phyloP scores from a whole-genome alignment of 2,888 invertebrate genomes.

The Smittia aterrima region DNA sequence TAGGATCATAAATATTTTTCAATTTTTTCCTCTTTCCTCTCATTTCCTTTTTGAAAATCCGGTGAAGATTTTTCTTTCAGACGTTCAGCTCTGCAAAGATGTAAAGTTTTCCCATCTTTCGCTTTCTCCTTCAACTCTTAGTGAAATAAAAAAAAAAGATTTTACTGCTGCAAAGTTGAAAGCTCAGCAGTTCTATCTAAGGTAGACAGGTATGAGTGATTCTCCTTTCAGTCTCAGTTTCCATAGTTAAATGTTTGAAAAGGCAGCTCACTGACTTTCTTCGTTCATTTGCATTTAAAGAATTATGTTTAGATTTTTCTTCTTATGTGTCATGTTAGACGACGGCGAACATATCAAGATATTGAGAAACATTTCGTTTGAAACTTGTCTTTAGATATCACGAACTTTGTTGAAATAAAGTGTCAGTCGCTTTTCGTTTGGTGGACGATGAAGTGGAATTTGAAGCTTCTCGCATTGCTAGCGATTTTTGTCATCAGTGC shows the following conservation, averaged over 20 bases:
- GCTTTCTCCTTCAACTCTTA: neutral
- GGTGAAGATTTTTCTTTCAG: neutral
- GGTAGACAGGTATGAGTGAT: neutral
- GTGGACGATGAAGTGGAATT: too few species aligned
- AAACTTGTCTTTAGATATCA: too few species aligned
- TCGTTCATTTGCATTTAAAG: constrained; percentile 1
- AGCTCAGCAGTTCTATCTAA: neutral
- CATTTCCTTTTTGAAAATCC: constrained; percentile 3
- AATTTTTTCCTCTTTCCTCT: neutral
- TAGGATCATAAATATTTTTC: constrained; percentile 20
- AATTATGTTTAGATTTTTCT: too few species aligned
- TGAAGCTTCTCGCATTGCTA: too few species aligned
- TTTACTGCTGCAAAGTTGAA: neutral
- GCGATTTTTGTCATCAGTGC: too few species aligned
- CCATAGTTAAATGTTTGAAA: neutral
- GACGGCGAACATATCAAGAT: too few species aligned
- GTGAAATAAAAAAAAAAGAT: too few species aligned
- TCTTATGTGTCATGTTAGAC: too few species aligned
- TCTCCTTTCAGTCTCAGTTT: neutral
- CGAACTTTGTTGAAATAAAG: too few species aligned
- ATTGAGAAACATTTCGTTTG: too few species aligned
- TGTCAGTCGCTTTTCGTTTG: too few species aligned
- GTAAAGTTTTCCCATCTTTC: neutral
- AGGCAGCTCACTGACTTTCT: neutral
- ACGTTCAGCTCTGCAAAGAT: neutral